A percentile compares a stretch with the other conserved stretches of the same genome.
phyloP scores from a whole-genome alignment of 2,797 vertebrate genomes.

The Molossus alvarezi region DNA sequence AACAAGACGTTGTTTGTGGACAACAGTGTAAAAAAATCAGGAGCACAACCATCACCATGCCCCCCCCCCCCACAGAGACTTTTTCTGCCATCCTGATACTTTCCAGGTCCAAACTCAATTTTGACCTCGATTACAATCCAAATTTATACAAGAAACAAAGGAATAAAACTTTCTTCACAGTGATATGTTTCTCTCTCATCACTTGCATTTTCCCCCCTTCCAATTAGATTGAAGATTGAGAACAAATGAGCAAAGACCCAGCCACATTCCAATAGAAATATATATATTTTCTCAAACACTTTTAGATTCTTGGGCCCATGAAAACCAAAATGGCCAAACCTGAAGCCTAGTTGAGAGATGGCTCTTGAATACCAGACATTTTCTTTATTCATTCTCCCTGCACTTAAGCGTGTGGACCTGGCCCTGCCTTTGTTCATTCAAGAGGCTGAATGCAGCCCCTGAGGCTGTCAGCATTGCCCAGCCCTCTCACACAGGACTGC shows the following conservation, averaged over 20 bases:
- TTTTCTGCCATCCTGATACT: background rate
- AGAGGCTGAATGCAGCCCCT: conserved; percentile 19
- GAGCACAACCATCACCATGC: background rate
- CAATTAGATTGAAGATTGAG: background rate
- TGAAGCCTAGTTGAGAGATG: background rate
- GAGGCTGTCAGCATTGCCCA: background rate
- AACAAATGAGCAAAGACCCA: background rate
- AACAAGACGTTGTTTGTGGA: background rate
- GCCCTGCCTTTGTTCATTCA: conserved; percentile 14
- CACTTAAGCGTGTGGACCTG: conserved; percentile 17
- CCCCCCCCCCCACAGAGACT: background rate
- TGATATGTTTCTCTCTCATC: background rate
- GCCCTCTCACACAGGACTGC: background rate
- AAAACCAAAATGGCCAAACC: conserved; percentile 4
- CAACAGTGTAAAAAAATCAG: background rate
- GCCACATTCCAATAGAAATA: background rate
- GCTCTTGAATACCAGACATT: conserved; percentile 55
- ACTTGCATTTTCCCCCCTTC: background rate
- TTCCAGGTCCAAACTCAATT: conserved; percentile 8
- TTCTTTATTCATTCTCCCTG: conserved; percentile 55
- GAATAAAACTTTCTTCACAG: background rate
- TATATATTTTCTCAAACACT: background rate
- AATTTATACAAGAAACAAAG: background rate
- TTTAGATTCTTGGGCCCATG: background rate
- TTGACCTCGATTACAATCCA: background rate